These are phyloP conservation scores for Bos javanicus DNA, from an alignment of 2,113 vertebrate species.

Conservation along the genomic window DNA sequence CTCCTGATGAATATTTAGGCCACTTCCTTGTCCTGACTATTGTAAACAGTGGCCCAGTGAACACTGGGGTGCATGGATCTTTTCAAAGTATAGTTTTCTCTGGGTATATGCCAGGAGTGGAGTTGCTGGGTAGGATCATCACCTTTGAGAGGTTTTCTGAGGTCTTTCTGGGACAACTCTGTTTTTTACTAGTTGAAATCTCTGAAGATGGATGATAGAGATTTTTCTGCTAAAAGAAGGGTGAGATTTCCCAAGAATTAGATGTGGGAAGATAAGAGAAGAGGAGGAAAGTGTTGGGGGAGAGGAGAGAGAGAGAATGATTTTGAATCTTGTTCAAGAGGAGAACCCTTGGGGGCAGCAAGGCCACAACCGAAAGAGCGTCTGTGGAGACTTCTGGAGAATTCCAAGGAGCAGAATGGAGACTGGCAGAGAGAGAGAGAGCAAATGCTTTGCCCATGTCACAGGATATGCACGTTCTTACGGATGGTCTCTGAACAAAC, in stretches of 20 bases:
- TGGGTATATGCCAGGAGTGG: not conserved
- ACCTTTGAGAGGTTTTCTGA: not conserved
- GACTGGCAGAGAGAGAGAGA: not conserved
- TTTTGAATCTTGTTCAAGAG: not conserved
- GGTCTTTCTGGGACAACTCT: not conserved
- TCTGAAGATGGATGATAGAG: not conserved
- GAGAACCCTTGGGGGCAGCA: not conserved
- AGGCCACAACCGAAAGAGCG: not conserved
- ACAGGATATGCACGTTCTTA: not conserved
- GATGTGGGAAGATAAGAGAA: not conserved
- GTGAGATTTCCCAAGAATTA: not conserved
- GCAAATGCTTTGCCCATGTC: not conserved
- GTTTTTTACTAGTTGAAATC: not conserved
- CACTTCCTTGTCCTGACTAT: not conserved
- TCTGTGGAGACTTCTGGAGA: not conserved
- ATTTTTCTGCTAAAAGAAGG: not conserved
- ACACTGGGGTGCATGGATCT: not conserved
- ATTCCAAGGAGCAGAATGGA: not conserved
- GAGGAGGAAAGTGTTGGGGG: not conserved
- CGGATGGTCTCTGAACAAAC: not conserved
- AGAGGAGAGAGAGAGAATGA: not conserved
- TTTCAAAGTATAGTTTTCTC: not conserved
- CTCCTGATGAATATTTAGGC: not conserved
- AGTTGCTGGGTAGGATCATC: not conserved
- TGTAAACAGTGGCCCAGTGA: not conserved